phyloP scores from a whole-genome alignment of 2,888 invertebrate genomes.

The Mythimna pallens region DNA sequence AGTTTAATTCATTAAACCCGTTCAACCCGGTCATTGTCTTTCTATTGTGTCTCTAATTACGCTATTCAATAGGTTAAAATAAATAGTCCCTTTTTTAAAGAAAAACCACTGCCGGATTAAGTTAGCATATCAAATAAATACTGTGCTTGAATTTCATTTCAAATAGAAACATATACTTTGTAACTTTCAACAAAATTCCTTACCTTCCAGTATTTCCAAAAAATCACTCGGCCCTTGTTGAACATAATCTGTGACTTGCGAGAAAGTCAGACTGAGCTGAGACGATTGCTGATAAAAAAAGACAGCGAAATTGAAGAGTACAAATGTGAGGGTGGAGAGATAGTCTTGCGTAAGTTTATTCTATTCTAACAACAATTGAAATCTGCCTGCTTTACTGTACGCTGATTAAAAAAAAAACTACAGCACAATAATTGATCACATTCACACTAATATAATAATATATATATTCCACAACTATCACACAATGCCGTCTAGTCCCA shows the following conservation, averaged over 20 bases:
- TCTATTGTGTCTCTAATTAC: too few species aligned
- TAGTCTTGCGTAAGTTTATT: slow-evolving; percentile 82
- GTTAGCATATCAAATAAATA: neutral
- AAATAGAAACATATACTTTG: neutral
- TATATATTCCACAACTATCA: too few species aligned
- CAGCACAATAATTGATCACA: too few species aligned
- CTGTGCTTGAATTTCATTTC: neutral
- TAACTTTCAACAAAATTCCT: too few species aligned
- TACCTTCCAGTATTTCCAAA: slow-evolving; percentile 78
- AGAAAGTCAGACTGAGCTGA: slow-evolving; percentile 82
- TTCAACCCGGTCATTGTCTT: too few species aligned
- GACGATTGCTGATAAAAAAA: slow-evolving; percentile 85
- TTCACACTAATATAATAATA: too few species aligned
- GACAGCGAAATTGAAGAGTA: slow-evolving; percentile 90
- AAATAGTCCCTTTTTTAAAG: neutral
- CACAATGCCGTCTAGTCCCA: too few species aligned
- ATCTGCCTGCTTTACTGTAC: too few species aligned
- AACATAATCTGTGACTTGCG: slow-evolving; percentile 85
- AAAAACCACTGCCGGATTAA: neutral
- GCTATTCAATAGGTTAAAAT: too few species aligned
- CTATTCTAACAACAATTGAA: too few species aligned
- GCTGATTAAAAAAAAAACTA: too few species aligned
- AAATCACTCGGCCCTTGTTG: slow-evolving; percentile 78
- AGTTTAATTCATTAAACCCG: too few species aligned
- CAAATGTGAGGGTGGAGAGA: slow-evolving; percentile 85